Base-by-base conservation (phyloP, 2,113 vertebrate genomes). In the Notechis scutatus region DNA sequence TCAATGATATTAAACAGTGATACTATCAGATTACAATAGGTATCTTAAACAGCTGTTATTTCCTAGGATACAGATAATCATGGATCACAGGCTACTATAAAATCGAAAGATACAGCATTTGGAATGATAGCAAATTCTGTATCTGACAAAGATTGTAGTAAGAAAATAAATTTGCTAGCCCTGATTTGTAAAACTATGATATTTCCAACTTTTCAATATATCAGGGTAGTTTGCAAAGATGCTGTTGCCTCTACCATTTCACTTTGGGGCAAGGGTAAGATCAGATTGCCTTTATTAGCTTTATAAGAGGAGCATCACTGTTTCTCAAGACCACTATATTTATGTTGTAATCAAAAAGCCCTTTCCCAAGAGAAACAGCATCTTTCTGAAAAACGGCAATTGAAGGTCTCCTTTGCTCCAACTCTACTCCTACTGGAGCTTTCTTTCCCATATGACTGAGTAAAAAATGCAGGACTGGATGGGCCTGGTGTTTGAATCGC, bases 241-340 rank as follows among this genome's bases (percentile, higher is more conserved):
- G 29, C 69, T 87, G 69, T 20, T 90, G 87, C 47, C 90, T 90
- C 93, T 94, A 89, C 91, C 39, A 39, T 91, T 61, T 39, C 56
- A 20, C 18, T 39, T 2, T 1, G 86, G 39, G 74, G 57, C 24
- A 55, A 69, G 0, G 0, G 18, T 86, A 93, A 93, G 0, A 23
- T 59, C 92, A 85, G 24, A 89, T 54, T 88, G 91, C 15, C 56
- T 92, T 88, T 87, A 91, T 39, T 26, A 52, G 89, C 61, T 88
- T 54, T 90, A 90, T 47, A 34, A 69, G 0, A 90, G 0, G 20
- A 3, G 23, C 18, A 92, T 91, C 20, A n/a, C 0, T 0, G 21
- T 69, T 85, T 42, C 89, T 20, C 91, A 54, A 85, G 10, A 45
- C 2, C 34, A 61, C 21, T 4, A 2, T 26, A 55, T 39, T 57